Conservation (phyloP, 2,797 vertebrate genomes). For the Sparidentex hasta region DNA sequence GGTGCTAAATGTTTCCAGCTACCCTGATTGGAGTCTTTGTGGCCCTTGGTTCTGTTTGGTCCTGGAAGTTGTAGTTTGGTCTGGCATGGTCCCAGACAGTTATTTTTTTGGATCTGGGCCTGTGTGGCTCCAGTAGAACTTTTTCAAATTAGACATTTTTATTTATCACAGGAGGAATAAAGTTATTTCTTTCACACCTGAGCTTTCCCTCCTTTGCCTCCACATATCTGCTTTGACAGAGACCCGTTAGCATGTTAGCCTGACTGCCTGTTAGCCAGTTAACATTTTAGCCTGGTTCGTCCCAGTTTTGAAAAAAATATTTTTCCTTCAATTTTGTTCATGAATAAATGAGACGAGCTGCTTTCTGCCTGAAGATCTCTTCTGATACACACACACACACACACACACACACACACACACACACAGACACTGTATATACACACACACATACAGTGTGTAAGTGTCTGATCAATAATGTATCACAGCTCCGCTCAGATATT, state of each 20-base stretch:
- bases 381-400: neutral
- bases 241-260: no score
- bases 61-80: neutral
- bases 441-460: neutral
- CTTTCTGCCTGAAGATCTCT: neutral
- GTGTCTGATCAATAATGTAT: constrained; percentile 59
- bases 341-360: constrained; percentile 14
- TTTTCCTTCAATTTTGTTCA: neutral
- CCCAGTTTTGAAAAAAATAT: neutral
- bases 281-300: neutral
- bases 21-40: neutral
- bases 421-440: neutral
- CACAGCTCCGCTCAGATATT: constrained; percentile 29
- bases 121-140: neutral
- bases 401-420: neutral
- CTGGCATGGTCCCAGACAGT: no score
- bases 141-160: neutral
- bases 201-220: neutral
- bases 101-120: no score
- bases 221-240: neutral
- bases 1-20: neutral
- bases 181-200: no score
- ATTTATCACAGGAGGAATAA: neutral
- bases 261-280: no score
- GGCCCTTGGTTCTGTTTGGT: neutral